phyloP scores from a whole-genome alignment of 2,113 vertebrate species.

The Triplophysa dalaica region DNA sequence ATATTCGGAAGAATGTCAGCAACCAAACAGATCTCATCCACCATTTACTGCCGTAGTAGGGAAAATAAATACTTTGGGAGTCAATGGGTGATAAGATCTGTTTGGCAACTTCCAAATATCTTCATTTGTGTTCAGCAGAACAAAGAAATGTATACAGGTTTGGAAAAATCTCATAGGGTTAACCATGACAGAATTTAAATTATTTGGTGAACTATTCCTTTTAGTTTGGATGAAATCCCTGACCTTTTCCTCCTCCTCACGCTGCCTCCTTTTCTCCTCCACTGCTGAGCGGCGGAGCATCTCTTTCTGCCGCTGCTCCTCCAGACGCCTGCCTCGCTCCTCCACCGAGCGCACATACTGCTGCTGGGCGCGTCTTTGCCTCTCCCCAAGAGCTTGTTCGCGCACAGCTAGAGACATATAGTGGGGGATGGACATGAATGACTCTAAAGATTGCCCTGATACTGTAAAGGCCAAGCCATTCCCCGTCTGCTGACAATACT shows the following conservation, averaged over 20 bases:
- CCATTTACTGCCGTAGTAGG: too few relatives aligned
- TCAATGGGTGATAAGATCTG: too few relatives aligned
- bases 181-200: too few relatives aligned
- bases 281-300: slow-evolving; percentile 82
- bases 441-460: slow-evolving; percentile 8
- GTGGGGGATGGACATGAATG: background rate
- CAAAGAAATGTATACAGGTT: too few relatives aligned
- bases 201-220: too few relatives aligned
- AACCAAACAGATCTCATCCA: too few relatives aligned
- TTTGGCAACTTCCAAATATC: too few relatives aligned
- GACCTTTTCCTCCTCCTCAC: slow-evolving; percentile 87
- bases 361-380: slow-evolving; percentile 82
- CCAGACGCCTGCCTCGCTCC: slow-evolving; percentile 84
- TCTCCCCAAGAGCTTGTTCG: slow-evolving; percentile 82
- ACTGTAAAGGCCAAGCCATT: background rate
- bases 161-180: too few relatives aligned
- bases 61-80: too few relatives aligned
- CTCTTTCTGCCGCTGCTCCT: slow-evolving; percentile 84
- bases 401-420: slow-evolving; percentile 70
- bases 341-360: slow-evolving; percentile 86
- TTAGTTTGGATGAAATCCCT: slow-evolving; percentile 50
- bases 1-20: too few relatives aligned
- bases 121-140: too few relatives aligned
- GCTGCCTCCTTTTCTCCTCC: slow-evolving; percentile 84
- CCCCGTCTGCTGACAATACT: slow-evolving; percentile 20